These are phyloP conservation scores for Sorex maritimensis DNA, from an alignment of 2,797 vertebrate species.

Conservation along the genomic window DNA sequence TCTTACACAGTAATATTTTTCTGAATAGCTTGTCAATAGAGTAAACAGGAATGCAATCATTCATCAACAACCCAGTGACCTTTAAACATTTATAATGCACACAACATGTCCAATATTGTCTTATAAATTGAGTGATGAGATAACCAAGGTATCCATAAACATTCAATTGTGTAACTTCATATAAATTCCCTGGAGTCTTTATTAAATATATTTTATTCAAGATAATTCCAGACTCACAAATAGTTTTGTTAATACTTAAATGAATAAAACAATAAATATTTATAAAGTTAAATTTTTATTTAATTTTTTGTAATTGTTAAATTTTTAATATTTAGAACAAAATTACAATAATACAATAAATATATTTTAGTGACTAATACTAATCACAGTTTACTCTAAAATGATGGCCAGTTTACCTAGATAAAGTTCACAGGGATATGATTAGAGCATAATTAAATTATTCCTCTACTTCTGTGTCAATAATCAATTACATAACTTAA, in stretches of 20 bases:
- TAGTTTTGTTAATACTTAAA: not conserved
- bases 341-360: slow-evolving; percentile 12
- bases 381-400: slow-evolving; percentile 44
- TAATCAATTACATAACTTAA: slow-evolving; percentile 37
- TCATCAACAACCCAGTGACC: slow-evolving; percentile 38
- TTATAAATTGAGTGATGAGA: slow-evolving; percentile 54
- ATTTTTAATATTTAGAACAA: not conserved
- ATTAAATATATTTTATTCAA: slow-evolving; percentile 15
- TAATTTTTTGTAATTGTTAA: too few species aligned
- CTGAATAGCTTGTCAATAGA: slow-evolving; percentile 53
- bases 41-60: slow-evolving; percentile 37
- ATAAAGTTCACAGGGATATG: not conserved
- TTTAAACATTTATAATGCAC: slow-evolving; percentile 63
- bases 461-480: slow-evolving; percentile 7
- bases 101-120: slow-evolving; percentile 47
- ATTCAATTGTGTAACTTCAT: not conserved
- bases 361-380: not conserved
- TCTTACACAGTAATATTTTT: slow-evolving; percentile 7
- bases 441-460: slow-evolving; percentile 11
- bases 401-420: not conserved
- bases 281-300: slow-evolving; percentile 31
- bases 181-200: not conserved
- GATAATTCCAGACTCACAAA: slow-evolving; percentile 1
- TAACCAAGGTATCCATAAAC: slow-evolving; percentile 31
- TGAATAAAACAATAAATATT: not conserved